Evolutionary conservation across 2,797 vertebrate genomes (phyloP).

Genomic region (Pseudomugil gertrudae): DNA sequence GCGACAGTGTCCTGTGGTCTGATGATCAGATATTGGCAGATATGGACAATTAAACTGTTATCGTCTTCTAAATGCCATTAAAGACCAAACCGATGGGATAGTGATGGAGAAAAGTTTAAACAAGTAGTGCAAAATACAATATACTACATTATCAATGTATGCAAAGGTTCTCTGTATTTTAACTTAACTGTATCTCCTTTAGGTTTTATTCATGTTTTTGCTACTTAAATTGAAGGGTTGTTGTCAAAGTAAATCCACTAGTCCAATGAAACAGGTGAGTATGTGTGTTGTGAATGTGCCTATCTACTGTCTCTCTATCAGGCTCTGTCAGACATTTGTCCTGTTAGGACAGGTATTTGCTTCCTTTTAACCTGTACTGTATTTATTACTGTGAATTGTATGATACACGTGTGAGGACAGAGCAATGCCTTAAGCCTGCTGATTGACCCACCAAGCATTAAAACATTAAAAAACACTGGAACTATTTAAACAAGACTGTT

Average conservation of each 20-base stretch:
- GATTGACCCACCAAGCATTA: slow-evolving; percentile 72
- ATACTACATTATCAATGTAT: slow-evolving; percentile 20
- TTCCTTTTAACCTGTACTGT: slow-evolving; percentile 69
- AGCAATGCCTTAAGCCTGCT: slow-evolving; percentile 82
- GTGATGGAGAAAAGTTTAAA: not conserved
- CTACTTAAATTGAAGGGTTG: slow-evolving; percentile 15
- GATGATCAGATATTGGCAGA: slow-evolving; percentile 36
- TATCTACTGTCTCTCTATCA: slow-evolving; percentile 56
- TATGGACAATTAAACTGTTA: slow-evolving; percentile 44
- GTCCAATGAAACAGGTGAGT: slow-evolving; percentile 27
- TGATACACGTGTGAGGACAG: slow-evolving; percentile 59
- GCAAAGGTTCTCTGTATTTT: slow-evolving; percentile 30
- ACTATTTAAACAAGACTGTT: slow-evolving; percentile 50
- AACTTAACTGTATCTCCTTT: slow-evolving; percentile 30
- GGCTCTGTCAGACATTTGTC: slow-evolving; percentile 48
- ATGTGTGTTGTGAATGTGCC: slow-evolving; percentile 59
- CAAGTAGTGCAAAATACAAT: slow-evolving; percentile 7
- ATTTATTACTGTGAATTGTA: slow-evolving; percentile 76
- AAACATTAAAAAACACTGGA: slow-evolving; percentile 82
- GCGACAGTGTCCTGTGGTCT: slow-evolving; percentile 29
- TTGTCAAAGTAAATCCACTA: slow-evolving; percentile 10
- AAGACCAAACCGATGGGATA: slow-evolving; percentile 31
- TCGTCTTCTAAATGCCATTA: slow-evolving; percentile 57
- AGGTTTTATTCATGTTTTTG: slow-evolving; percentile 38
- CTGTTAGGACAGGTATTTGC: slow-evolving; percentile 53